These are phyloP conservation scores for Drosophila algonquin DNA, from an alignment of 2,888 invertebrate genomes.

Conservation along the genomic window DNA sequence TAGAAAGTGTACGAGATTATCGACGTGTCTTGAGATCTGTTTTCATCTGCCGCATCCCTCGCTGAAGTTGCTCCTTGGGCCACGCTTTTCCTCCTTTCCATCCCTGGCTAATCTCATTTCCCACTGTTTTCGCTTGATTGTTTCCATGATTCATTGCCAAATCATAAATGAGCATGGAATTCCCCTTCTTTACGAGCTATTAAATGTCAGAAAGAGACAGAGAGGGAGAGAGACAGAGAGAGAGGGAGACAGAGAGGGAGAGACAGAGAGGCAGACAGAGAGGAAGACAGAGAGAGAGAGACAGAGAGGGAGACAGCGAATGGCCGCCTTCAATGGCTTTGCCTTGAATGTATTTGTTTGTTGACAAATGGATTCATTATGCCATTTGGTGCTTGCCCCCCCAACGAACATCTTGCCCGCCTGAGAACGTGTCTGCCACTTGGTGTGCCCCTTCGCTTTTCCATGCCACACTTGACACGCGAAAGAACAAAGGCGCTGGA, in stretches of 20 bases:
- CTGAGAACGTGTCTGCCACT: constrained; percentile 2
- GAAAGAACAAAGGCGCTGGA: constrained; percentile 27
- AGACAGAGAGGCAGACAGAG: neutral
- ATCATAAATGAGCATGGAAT: constrained; percentile 29
- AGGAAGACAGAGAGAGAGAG: neutral
- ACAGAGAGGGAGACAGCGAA: neutral
- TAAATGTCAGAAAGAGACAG: neutral
- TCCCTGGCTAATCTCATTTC: constrained; percentile 30
- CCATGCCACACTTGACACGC: constrained; percentile 66
- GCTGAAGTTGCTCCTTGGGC: neutral
- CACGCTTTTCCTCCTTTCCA: neutral
- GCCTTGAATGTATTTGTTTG: neutral
- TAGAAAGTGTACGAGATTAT: constrained; percentile 59
- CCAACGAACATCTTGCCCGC: too few relatives aligned
- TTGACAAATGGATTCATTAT: constrained; percentile 38
- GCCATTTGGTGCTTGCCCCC: constrained; percentile 24
- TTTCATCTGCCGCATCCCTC: too few relatives aligned
- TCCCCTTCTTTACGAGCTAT: constrained; percentile 14
- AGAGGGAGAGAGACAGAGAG: too few relatives aligned
- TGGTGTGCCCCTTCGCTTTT: constrained; percentile 22
- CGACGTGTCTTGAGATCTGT: constrained; percentile 18
- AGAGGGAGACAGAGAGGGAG: too few relatives aligned
- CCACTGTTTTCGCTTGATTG: constrained; percentile 10
- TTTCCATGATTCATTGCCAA: constrained; percentile 36
- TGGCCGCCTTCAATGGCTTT: constrained; percentile 16